Evolutionary conservation across 2,113 vertebrate species (phyloP), one percentile per base, ranked within the genome.

Genomic region (Mormyrus iriodes): DNA sequence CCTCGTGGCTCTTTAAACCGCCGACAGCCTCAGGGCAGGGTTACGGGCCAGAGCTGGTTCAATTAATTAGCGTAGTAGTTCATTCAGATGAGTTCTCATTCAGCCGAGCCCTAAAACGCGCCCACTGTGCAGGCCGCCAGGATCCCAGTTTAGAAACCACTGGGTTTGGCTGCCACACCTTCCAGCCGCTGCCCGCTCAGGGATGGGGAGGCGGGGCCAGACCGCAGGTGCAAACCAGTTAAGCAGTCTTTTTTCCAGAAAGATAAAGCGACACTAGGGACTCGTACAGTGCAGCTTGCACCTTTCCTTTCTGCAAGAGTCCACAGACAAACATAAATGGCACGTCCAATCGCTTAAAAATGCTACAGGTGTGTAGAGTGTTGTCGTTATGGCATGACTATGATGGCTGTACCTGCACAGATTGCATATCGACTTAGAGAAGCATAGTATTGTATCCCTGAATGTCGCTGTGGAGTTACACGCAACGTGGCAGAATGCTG

Each of bases 401-500:
- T 49, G 61, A 31, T 79, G 91, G 91, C 93, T 92, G 91, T 92
- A 90, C 92, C 94, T 92, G 94, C 93, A 94, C 92, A 93, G 95
- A 94, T 96, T 96, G 95, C 95, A 96, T 96, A 95, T 94, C 93
- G 94, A 95, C 93, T 94, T 94, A 94, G 94, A 95, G 95, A 95
- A 95, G 95, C 95, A 96, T 96, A 96, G 95, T 95, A 94, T 94
- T 94, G 95, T 94, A 95, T 95, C 95, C 95, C 95, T 96, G 95
- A 96, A 95, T 94, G 93, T 92, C 94, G 90, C 92, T 94, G 92
- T 61, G 31, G 86, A 44, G 5, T 86, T 35, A 13, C 8, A 86
- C 24, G 19, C 24, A 53, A 86, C 49, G 19, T 21, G 17, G 46
- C 21, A 49, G 82, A 49, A 39, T 79, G 73, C 35, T 42, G 73